Base-by-base conservation (phyloP, 2,113 vertebrate genomes). In the Turdus rufiventris region DNA sequence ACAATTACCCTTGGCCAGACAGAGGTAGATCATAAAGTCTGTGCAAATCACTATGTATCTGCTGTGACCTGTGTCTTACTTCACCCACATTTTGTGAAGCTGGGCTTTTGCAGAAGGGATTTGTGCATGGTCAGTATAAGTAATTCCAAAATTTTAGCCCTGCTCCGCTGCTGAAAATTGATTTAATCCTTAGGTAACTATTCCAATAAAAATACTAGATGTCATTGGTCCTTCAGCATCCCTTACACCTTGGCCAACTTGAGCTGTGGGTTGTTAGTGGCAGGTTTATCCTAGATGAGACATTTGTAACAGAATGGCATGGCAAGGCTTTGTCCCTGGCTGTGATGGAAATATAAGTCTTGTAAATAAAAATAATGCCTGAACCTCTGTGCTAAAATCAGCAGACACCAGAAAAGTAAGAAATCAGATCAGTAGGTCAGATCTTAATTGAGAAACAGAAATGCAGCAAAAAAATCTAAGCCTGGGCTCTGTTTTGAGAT, bases 41-140 rank as follows among this genome's bases (percentile, higher is more conserved):
- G 45, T 62, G 47, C 18, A 54, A 70, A 70, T 23, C 47, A 36
- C 68, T 20, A 1, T 5, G 3, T 66, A 45, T 18, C 56, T 47
- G 31, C 60, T 77, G 50, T 34, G 45, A 57, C 13, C 19, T 28
- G 17, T 12, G 10, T 42, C 67, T 34, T 56, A 34, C 21, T 66
- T 50, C 31, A 58, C 12, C 13, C 42, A 23, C 5, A 0, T 17
- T 21, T 53, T 0, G 1, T 13, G n/a, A 66, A 81, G 45, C 1
- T 81, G 81, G 47, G 42, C 33, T 77, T 36, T 66, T 84, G 60
- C 38, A 84, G 60, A 14, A 77, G 28, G 14, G 17, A 89, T 65
- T 80, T 72, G 16, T 15, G 24, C 43, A 66, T 21, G 34, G 14
- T 23, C 12, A 61, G 48, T 40, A 34, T 53, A 54, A 80, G 23